Base-by-base conservation (phyloP, 1,140 invertebrate species). In the Copidosoma floridanum region DNA sequence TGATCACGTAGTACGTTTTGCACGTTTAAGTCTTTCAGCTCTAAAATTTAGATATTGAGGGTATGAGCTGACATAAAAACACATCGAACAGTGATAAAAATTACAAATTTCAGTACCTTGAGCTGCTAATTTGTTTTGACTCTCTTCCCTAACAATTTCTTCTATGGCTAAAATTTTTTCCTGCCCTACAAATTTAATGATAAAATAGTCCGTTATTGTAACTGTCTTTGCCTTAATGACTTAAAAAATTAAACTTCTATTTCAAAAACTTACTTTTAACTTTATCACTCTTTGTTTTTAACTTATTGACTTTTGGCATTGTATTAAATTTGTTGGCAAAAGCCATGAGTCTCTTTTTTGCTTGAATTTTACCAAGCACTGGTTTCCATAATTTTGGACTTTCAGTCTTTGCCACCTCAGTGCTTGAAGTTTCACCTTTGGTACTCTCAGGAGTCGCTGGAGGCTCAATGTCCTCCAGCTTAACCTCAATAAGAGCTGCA, bases 291-390 rank as follows among this genome's bases (percentile, higher is more conserved):
- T 65, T 62, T 21, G 43, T 24, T 56, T 59, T 65, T 46, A 63
- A 24, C 47, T 54, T 61, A 40, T 62, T 37, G 43, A 68, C 57
- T 68, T 77, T 76, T 18, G 69, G 57, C 11, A 70, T 46, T 5
- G 65, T 56, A 56, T 68, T 72, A 40, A 77, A 79, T 46, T 78
- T 80, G 57, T 76, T 78, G 1, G 76, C 78, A 67, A 81, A 80
- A 51, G 79, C 79, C 78, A 81, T 79, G 23, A 81, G 66, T 38
- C 79, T 67, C 51, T 81, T 80, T 60, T 81, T 81, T 0, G 79
- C 79, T 65, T 81, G 77, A 14, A 75, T 54, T 69, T 77, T 81
- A 8, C 79, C 79, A 46, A 81, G 65, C 1, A 81, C 79, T 11
- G 79, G 79, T 56, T 81, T 80, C 8, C 71, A 62, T 38, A 73